Base-by-base conservation (phyloP, 2,113 vertebrate species). In the Orthonyx spaldingii region DNA sequence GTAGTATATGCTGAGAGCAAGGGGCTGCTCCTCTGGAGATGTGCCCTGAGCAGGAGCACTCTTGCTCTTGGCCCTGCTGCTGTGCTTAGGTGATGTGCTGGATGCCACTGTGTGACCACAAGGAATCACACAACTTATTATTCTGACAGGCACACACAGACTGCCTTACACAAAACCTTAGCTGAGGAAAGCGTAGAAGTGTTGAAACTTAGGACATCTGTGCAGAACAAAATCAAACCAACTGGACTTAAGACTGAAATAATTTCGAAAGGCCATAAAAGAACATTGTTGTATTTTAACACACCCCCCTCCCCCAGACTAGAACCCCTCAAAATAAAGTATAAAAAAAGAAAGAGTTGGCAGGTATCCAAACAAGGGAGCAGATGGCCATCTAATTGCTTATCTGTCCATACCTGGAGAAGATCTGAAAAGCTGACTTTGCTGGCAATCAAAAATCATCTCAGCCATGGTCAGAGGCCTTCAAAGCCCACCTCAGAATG, bases 401-500 rank as follows among this genome's bases (percentile, higher is more conserved):
- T 70, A 27, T 24, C 52, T 46, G 42, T 28, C 47, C 12, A 18
- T 35, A 46, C 18, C 30, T 89, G 64, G 35, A 66, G 50, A 35
- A 57, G 57, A 81, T 46, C 53, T 55, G 72, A 82, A 94, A 87
- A 71, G 23, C 68, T 74, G n/a, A 41, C 23, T 72, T 77, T 94
- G n/a, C 15, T 78, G 32, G 13, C 59, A 69, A 21, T 37, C 42
- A 72, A 37, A 77, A 74, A 69, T 35, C 50, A 44, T 44, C 59
- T 77, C 60, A 33, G 39, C 66, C 49, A 46, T 26, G 24, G 53
- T 68, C 22, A 81, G 69, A 78, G 35, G 26, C 20, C 47, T 70
- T 84, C 55, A 41, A 44, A 74, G 47, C 28, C 41, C 42, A n/a
- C 22, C 11, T 72, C 41, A 68, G 44, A 84, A n/a, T 44, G 74